Percentiles rank a stretch among this genome's conserved stretches.
Evolutionary conservation across 2,113 vertebrate species (phyloP).

Genomic region (Lagopus muta): DNA sequence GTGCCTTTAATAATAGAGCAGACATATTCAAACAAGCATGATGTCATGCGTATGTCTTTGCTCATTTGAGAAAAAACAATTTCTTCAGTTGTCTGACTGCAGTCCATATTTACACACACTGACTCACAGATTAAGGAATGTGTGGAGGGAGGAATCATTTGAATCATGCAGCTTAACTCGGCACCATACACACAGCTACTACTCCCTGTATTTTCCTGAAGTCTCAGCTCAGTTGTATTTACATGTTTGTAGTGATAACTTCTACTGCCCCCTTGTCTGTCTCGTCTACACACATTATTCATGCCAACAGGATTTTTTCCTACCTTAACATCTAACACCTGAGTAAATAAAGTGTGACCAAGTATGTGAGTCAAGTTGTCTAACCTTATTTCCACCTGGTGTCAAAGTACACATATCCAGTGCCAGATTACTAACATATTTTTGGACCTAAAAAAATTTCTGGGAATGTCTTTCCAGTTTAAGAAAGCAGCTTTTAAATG

Average conservation of each 20-base stretch:
- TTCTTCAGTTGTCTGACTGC: conserved; percentile 34
- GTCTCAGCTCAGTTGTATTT: conserved; percentile 18
- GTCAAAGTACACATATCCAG: neutral
- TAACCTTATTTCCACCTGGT: conserved; percentile 21
- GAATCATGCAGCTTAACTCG: conserved; percentile 17
- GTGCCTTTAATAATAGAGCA: neutral
- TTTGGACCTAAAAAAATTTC: neutral
- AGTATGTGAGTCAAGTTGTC: conserved; percentile 29
- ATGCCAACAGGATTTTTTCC: conserved; percentile 23
- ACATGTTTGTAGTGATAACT: conserved; percentile 31
- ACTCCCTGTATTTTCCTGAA: conserved; percentile 18
- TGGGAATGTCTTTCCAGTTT: neutral
- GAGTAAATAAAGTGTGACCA: conserved; percentile 11
- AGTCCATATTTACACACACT: conserved; percentile 36
- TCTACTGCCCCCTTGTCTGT: conserved; percentile 39
- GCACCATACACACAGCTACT: neutral
- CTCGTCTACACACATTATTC: conserved; percentile 42
- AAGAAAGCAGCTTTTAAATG: neutral
- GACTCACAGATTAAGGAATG: conserved; percentile 34
- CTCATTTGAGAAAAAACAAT: conserved; percentile 10
- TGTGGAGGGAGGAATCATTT: neutral
- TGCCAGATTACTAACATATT: neutral
- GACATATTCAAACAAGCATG: neutral
- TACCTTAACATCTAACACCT: conserved; percentile 20
- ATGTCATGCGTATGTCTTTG: neutral